Base-by-base conservation (phyloP, 2,888 invertebrate genomes). In the Torymus aiolomorphi region DNA sequence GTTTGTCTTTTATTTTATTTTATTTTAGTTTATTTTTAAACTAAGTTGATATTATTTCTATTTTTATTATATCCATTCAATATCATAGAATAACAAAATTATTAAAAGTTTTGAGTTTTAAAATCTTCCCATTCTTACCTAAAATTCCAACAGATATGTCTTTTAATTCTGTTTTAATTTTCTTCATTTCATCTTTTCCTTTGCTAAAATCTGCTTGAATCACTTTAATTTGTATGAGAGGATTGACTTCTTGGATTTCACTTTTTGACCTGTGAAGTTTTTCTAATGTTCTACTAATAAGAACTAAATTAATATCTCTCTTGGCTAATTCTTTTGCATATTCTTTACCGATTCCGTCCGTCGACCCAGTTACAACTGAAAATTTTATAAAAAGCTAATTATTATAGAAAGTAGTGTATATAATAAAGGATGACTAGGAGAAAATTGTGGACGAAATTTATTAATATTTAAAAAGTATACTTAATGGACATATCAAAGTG, bases 301-400 rank as follows among this genome's bases (percentile, higher is more conserved):
- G 92, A 75, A 96, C 94, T 74, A 97, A 89, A 89, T 95, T 96
- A 83, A 97, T 90, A 10, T 95, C 95, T 81, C 94, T 93, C 73
- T 92, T 92, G 3, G 96, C 97, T 86, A 97, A 91, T 91, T 96
- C 95, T 84, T 92, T 90, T 57, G 96, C 96, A 89, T 97, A 97
- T 83, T 96, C 95, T 91, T 95, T 96, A 67, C 97, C 97, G 88
- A 97, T 97, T 76, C 97, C 97, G 91, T 97, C 97, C 0, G 97
- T 97, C 2, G 95, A 94, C 12, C 97, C 97, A 0, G 97, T 97
- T 73, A 97, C 93, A 83, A 96, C 97, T 97, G 91, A n/a, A 92
- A 90, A 24, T 24, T 24, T 24, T 24, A 24, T 24, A 24, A 24
- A 24, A 24, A 24, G 24, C 24, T 24, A 2, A 24, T 24, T 24